Conservation (phyloP, 1,140 invertebrate genomes). For the Drosophila ogumai region DNA sequence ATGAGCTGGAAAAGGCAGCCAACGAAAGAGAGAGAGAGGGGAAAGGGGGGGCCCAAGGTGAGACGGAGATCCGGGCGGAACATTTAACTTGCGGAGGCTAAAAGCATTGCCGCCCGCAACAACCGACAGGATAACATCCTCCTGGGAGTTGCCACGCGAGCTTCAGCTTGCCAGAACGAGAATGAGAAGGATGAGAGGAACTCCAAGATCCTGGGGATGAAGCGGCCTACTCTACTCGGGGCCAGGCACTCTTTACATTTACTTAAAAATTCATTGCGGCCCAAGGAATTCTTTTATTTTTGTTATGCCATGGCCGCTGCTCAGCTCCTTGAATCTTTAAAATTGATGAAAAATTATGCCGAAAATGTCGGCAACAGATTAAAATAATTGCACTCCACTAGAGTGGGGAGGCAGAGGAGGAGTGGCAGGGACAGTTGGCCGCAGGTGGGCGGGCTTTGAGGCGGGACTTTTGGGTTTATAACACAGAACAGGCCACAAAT, state of each 20-base stretch:
- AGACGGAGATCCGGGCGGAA: constrained; percentile 27
- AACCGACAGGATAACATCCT: constrained; percentile 49
- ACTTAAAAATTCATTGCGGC: constrained; percentile 81
- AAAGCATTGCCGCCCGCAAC: constrained; percentile 69
- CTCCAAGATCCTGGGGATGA: constrained; percentile 6
- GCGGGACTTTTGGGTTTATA: constrained; percentile 8
- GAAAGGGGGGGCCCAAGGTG: constrained; percentile 15
- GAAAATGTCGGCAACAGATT: constrained; percentile 76
- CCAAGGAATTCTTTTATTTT: constrained; percentile 77
- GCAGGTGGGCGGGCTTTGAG: not conserved
- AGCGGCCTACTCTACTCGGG: constrained; percentile 8
- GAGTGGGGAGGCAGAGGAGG: not conserved
- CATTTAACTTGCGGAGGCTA: constrained; percentile 70
- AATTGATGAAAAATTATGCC: constrained; percentile 79
- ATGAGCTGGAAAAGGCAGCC: constrained; percentile 48
- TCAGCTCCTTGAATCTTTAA: constrained; percentile 32
- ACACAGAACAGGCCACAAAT: constrained; percentile 51
- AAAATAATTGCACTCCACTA: constrained; percentile 70
- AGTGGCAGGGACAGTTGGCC: not conserved
- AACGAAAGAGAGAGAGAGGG: not conserved
- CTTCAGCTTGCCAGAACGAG: constrained; percentile 6
- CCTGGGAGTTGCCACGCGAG: constrained; percentile 74
- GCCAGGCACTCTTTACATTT: constrained; percentile 67
- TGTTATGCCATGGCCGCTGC: constrained; percentile 29
- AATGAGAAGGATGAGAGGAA: not conserved